Conservation (phyloP, 2,888 invertebrate species). For the Craniophora ligustri region DNA sequence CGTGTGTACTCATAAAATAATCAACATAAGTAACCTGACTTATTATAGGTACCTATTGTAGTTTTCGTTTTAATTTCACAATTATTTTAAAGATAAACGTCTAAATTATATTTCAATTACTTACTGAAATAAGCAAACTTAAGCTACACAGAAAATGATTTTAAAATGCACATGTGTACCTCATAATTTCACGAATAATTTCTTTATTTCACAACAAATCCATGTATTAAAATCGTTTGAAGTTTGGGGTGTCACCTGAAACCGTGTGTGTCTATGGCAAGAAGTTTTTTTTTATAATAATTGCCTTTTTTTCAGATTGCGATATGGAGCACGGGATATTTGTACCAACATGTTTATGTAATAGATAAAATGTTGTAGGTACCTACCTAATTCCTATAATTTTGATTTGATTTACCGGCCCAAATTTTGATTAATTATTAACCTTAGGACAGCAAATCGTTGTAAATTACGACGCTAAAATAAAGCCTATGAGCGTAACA, state of each 20-base stretch:
- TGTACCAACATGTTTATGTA: too few species aligned
- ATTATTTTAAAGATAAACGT: conserved; percentile 16
- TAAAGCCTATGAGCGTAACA: too few species aligned
- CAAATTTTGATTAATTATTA: too few species aligned
- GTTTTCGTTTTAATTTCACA: too few species aligned
- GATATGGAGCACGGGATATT: too few species aligned
- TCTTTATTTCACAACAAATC: background rate
- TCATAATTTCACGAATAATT: background rate
- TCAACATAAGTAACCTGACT: conserved; percentile 18
- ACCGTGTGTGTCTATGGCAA: background rate
- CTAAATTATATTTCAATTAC: background rate
- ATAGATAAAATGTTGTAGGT: too few species aligned
- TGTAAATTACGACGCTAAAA: too few species aligned
- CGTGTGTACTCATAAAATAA: conserved; percentile 16
- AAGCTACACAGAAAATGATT: background rate
- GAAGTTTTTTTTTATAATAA: background rate
- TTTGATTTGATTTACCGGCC: too few species aligned
- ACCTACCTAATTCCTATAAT: too few species aligned
- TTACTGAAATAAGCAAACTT: background rate
- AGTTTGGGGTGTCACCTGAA: background rate
- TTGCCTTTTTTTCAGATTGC: too few species aligned
- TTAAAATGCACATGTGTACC: background rate
- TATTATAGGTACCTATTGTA: too few species aligned
- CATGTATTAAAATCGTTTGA: background rate
- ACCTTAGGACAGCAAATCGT: too few species aligned